Percentiles rank a stretch among this genome's conserved stretches.
phyloP scores from a whole-genome alignment of 1,140 invertebrate genomes.

The Himalopsyche phryganea region DNA sequence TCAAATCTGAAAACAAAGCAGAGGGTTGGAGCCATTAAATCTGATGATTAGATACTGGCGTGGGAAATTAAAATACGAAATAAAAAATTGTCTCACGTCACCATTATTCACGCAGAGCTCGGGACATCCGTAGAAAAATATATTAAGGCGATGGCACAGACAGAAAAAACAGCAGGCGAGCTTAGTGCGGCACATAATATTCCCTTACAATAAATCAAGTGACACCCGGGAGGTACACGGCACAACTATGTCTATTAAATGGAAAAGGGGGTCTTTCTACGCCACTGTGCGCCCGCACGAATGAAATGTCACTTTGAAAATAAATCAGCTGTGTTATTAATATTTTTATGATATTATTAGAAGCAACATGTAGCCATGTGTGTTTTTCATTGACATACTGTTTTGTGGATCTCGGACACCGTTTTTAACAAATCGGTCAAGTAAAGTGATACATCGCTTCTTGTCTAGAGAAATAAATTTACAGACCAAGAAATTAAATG shows the following conservation, averaged over 20 bases:
- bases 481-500: too few relatives aligned
- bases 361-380: too few relatives aligned
- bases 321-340: too few relatives aligned
- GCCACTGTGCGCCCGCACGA: too few relatives aligned
- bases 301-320: too few relatives aligned
- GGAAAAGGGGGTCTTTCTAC: too few relatives aligned
- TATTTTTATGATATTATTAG: too few relatives aligned
- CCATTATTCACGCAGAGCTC: slow-evolving; percentile 22
- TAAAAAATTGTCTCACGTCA: slow-evolving; percentile 15
- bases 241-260: slow-evolving; percentile 15
- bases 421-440: too few relatives aligned
- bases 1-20: neutral
- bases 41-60: slow-evolving; percentile 22
- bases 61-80: slow-evolving; percentile 26
- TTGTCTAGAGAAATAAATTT: too few relatives aligned
- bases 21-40: slow-evolving; percentile 8
- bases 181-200: slow-evolving; percentile 29
- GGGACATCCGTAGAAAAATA: slow-evolving; percentile 19
- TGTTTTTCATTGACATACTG: too few relatives aligned
- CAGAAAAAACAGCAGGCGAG: slow-evolving; percentile 23
- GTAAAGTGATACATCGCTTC: too few relatives aligned
- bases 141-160: slow-evolving; percentile 18
- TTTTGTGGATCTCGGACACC: too few relatives aligned
- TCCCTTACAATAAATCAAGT: slow-evolving; percentile 32
- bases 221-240: slow-evolving; percentile 10